A percentile compares a stretch with the other conserved stretches of the same genome.
Evolutionary conservation across 1,140 invertebrate species (phyloP).

Genomic region (Pseudomyrmex concolor): DNA sequence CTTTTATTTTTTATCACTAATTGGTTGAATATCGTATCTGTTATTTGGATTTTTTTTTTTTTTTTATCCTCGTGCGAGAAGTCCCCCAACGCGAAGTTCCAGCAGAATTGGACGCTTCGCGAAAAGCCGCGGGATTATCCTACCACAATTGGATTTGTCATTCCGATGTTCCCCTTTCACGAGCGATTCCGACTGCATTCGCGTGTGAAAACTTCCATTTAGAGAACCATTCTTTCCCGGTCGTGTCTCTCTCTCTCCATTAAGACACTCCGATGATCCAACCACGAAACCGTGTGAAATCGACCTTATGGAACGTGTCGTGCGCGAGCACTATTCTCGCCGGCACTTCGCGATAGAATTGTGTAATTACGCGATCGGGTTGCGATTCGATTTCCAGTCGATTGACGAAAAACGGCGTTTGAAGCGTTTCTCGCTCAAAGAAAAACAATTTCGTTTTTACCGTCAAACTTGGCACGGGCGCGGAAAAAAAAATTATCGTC

Average conservation of each 20-base stretch:
- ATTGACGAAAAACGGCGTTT: slow-evolving; percentile 2
- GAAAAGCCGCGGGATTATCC: too few species aligned
- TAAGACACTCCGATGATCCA: not conserved
- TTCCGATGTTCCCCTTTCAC: too few species aligned
- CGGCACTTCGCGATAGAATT: slow-evolving; percentile 10
- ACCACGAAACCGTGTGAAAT: slow-evolving; percentile 6
- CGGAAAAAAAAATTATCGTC: slow-evolving; percentile 3
- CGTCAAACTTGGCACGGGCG: too few species aligned
- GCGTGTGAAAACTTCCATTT: slow-evolving; percentile 36
- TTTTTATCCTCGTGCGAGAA: too few species aligned
- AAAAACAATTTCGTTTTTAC: not conserved
- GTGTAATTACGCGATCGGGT: slow-evolving; percentile 36
- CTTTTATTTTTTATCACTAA: too few species aligned
- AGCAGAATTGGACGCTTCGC: too few species aligned
- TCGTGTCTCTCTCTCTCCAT: not conserved
- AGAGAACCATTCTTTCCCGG: not conserved
- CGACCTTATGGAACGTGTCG: slow-evolving; percentile 20
- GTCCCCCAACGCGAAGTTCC: too few species aligned
- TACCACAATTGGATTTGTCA: too few species aligned
- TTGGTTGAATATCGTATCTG: too few species aligned
- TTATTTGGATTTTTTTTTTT: too few species aligned
- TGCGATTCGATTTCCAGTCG: slow-evolving; percentile 32
- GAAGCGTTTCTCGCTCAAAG: not conserved
- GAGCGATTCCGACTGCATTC: not conserved
- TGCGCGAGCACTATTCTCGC: not conserved